phyloP scores from a whole-genome alignment of 2,888 invertebrate genomes.

The Drosophila borborema region DNA sequence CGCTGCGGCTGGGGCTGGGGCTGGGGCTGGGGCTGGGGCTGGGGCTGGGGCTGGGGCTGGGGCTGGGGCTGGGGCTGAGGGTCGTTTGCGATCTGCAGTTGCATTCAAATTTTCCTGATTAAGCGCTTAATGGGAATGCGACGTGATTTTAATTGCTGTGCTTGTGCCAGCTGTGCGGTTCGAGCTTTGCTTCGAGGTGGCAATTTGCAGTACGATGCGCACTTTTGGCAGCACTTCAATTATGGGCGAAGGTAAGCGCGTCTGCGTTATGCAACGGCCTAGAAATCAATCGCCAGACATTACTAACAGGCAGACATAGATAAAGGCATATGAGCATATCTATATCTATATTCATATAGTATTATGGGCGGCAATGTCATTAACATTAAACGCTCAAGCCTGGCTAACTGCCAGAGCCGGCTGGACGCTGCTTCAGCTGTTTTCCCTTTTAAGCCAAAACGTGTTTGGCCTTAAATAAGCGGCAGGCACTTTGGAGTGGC shows the following conservation, averaged over 20 bases:
- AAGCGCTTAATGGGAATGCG: conserved; percentile 74
- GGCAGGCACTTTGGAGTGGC: conserved; percentile 23
- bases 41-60: background rate
- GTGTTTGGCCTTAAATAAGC: conserved; percentile 66
- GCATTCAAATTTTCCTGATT: conserved; percentile 78
- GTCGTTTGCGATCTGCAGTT: conserved; percentile 37
- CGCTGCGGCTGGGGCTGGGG: background rate
- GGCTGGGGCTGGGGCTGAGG: conserved; percentile 3
- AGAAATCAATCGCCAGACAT: conserved; percentile 53
- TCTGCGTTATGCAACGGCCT: conserved; percentile 67
- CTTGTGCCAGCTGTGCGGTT: conserved; percentile 25
- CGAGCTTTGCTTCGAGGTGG: conserved; percentile 12
- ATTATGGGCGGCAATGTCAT: conserved; percentile 59
- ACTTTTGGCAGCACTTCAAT: conserved; percentile 70
- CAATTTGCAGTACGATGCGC: conserved; percentile 23
- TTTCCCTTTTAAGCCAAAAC: conserved; percentile 65
- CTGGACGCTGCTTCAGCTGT: conserved; percentile 14
- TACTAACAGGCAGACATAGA: background rate
- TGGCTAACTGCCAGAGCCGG: conserved; percentile 26
- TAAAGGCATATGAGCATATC: background rate
- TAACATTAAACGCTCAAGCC: conserved; percentile 56
- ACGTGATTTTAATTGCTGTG: conserved; percentile 75
- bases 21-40: background rate
- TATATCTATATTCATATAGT: background rate
- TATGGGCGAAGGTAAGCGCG: conserved; percentile 56